Conservation (phyloP, 2,888 invertebrate genomes). For the Dendrolimus pini region DNA sequence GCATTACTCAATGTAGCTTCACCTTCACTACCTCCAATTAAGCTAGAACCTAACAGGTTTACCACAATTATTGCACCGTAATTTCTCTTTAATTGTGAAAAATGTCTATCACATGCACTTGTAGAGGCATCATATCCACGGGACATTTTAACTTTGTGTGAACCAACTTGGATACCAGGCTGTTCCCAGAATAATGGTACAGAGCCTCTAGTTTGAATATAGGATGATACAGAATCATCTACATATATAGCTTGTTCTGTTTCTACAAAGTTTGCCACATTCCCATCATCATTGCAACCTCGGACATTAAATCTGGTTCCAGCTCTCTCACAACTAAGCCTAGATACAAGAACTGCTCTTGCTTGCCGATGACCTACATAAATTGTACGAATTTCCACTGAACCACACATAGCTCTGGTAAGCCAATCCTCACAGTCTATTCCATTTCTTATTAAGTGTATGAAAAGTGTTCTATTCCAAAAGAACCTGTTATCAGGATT, state of each 20-base stretch:
- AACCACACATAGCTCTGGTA: conserved; percentile 97
- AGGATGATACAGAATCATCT: conserved; percentile 93
- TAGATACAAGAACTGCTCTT: conserved; percentile 94
- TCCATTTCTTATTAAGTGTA: conserved; percentile 93
- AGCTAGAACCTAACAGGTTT: conserved; percentile 92
- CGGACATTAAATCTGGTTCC: conserved; percentile 98
- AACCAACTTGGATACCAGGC: conserved; percentile 98
- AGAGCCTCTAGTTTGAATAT: conserved; percentile 95
- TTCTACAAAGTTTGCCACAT: conserved; percentile 99
- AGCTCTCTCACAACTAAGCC: conserved; percentile 97
- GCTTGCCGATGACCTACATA: conserved; percentile 98
- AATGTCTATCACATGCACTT: conserved; percentile 94
- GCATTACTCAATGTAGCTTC: conserved; percentile 96
- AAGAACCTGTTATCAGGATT: conserved; percentile 97
- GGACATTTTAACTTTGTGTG: conserved; percentile 98
- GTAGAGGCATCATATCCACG: conserved; percentile 96
- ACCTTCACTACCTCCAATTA: conserved; percentile 97
- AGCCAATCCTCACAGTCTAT: conserved; percentile 95
- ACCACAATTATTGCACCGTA: conserved; percentile 95
- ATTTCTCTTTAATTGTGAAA: conserved; percentile 88
- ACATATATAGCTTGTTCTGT: conserved; percentile 97
- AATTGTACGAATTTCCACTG: conserved; percentile 97
- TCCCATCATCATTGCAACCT: conserved; percentile 99
- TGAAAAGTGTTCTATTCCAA: conserved; percentile 98
- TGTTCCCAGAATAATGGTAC: conserved; percentile 99